Percentiles rank a stretch among this genome's conserved stretches.
These are phyloP conservation scores for Meloidogyne hapla DNA, from an alignment of 1,140 invertebrate genomes.

Conservation along the genomic window DNA sequence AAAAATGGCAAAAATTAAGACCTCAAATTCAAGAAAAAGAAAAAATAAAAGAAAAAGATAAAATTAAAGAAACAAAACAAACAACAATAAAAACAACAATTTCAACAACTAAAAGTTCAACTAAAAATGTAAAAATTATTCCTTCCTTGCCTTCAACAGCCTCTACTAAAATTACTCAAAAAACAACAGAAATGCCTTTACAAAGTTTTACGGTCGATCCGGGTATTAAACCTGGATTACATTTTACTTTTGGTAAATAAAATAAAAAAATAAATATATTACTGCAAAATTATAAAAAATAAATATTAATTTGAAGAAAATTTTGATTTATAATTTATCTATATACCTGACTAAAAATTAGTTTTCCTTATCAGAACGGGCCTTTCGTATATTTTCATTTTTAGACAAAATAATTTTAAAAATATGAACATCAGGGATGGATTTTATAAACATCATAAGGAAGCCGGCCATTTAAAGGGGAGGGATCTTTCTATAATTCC, in stretches of 20 bases:
- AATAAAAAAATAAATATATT: no score
- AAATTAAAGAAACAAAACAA: neutral
- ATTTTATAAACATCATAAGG: no score
- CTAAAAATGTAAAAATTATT: neutral
- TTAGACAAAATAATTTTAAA: no score
- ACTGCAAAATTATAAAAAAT: no score
- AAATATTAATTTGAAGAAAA: no score
- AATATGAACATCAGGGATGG: no score
- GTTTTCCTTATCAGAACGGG: no score
- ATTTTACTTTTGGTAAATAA: constrained; percentile 24
- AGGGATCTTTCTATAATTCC: no score
- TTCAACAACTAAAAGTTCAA: neutral
- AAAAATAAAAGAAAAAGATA: neutral
- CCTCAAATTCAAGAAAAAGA: neutral
- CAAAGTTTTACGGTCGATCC: neutral
- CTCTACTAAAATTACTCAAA: neutral
- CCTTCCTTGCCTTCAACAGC: constrained; percentile 8
- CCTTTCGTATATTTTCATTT: no score
- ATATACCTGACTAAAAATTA: no score
- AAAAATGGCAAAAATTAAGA: constrained; percentile 21
- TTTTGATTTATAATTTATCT: no score
- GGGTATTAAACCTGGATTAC: constrained; percentile 18
- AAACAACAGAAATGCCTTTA: constrained; percentile 12
- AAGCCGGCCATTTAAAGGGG: no score
- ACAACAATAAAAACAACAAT: neutral